These are phyloP conservation scores for Talpa occidentalis DNA, from an alignment of 2,113 vertebrate genomes.

Conservation along the genomic window DNA sequence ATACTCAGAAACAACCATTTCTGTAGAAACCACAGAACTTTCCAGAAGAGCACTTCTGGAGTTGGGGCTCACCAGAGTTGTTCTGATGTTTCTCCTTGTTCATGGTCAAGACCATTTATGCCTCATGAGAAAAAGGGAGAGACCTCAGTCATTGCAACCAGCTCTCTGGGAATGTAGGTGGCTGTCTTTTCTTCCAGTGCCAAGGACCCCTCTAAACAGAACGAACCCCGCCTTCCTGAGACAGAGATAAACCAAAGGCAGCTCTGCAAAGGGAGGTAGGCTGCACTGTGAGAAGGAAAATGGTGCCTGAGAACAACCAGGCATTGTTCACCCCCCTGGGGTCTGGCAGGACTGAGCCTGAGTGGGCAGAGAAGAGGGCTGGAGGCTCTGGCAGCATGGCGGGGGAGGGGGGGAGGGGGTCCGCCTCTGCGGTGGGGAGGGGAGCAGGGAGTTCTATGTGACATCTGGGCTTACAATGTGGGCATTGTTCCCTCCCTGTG, in stretches of 20 bases:
- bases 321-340: constrained; percentile 34
- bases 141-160: background rate
- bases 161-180: background rate
- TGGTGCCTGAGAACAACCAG: constrained; percentile 5
- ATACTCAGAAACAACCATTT: background rate
- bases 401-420: background rate
- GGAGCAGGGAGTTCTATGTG: background rate
- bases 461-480: constrained; percentile 52
- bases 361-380: constrained; percentile 35
- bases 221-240: background rate
- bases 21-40: background rate
- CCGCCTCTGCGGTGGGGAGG: background rate
- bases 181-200: background rate
- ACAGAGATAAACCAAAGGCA: background rate
- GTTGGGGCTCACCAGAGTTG: background rate
- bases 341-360: constrained; percentile 28
- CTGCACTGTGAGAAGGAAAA: background rate
- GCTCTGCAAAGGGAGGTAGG: background rate
- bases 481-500: constrained; percentile 33
- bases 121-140: background rate
- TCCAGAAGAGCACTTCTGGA: constrained; percentile 7
- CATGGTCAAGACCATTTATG: background rate
- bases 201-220: constrained; percentile 28
- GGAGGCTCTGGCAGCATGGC: background rate
- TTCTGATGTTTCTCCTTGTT: background rate